Percentiles rank a stretch among this genome's conserved stretches.
Conservation (phyloP, 2,888 invertebrate species). For the Campaea margaritaria region DNA sequence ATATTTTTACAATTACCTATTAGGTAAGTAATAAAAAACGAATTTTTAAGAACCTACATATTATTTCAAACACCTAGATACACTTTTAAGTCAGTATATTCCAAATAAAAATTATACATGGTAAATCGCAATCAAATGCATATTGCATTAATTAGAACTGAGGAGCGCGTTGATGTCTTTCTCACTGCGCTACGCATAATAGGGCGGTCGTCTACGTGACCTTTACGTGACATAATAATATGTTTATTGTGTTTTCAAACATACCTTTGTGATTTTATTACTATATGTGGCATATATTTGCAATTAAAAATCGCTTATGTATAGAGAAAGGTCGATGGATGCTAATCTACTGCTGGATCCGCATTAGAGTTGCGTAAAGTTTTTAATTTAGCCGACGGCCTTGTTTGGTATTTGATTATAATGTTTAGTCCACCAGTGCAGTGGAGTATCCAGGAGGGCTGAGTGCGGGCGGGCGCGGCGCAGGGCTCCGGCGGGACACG, state of each 20-base stretch:
- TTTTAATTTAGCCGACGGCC: not conserved
- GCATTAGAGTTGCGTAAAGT: slow-evolving; percentile 15
- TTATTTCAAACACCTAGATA: not conserved
- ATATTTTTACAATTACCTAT: too few species aligned
- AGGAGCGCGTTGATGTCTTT: slow-evolving; percentile 70
- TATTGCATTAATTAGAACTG: slow-evolving; percentile 13
- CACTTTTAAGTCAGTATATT: not conserved
- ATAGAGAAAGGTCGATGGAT: slow-evolving; percentile 9
- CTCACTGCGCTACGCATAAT: slow-evolving; percentile 38
- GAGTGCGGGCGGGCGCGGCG: not conserved
- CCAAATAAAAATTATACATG: not conserved
- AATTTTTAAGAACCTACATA: too few species aligned
- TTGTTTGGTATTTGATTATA: not conserved
- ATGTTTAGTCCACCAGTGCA: not conserved
- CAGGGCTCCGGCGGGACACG: slow-evolving; percentile 12
- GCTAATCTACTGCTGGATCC: not conserved
- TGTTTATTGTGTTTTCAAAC: slow-evolving; percentile 9
- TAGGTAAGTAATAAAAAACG: too few species aligned
- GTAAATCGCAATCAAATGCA: slow-evolving; percentile 10
- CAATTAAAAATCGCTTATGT: slow-evolving; percentile 5
- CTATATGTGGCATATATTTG: too few species aligned
- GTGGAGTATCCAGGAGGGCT: not conserved
- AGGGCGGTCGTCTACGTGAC: slow-evolving; percentile 17
- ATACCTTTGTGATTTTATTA: too few species aligned
- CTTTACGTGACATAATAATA: slow-evolving; percentile 23